Base-by-base conservation (phyloP, 2,113 vertebrate genomes). In the Hassar affinis region DNA sequence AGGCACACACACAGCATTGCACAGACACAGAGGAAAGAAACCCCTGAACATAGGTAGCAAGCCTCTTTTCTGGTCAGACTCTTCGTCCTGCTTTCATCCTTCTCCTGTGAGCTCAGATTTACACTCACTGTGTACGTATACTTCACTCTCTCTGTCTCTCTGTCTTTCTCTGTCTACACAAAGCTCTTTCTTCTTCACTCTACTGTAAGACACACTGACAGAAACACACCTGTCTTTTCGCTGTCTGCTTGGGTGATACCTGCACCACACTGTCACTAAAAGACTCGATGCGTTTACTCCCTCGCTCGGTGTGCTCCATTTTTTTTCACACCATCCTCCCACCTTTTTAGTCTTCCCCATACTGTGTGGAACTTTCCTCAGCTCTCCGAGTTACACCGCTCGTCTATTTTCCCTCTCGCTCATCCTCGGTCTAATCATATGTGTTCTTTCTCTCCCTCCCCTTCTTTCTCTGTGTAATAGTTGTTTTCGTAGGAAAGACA, bases 401-500 rank as follows among this genome's bases (percentile, higher is more conserved):
- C 14, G 35, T 8, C 35, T 68, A 9, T 38, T 38, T 72, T 72
- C 17, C 18, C 14, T 27, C 18, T 52, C n/a, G 30, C 17, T 72
- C 7, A 52, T 30, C 59, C 49, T 45, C 18, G 0, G 11, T 74
- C 3, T 12, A 71, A 52, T n/a, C 15, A 18, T 27, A 2, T 33
- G 8, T 66, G 33, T 33, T 14, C 17, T 7, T 47, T 2, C 8
- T 27, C 30, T n/a, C n/a, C 8, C 56, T 25, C 49, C 27, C 27
- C 3, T 38, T 22, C 52, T 25, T 35, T 51, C 42, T 69, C 20
- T 81, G 51, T 62, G 38, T 77, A 87, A 90, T 89, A 79, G 86
- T 76, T 82, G 87, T 88, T 88, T 88, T 91, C 85, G 82, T 88
- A 89, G 90, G 90, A 93, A 92, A 87, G 85, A 86, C 88, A 84